These are phyloP conservation scores for Pontoporia blainvillei DNA, from an alignment of 2,113 vertebrate species.

Conservation along the genomic window DNA sequence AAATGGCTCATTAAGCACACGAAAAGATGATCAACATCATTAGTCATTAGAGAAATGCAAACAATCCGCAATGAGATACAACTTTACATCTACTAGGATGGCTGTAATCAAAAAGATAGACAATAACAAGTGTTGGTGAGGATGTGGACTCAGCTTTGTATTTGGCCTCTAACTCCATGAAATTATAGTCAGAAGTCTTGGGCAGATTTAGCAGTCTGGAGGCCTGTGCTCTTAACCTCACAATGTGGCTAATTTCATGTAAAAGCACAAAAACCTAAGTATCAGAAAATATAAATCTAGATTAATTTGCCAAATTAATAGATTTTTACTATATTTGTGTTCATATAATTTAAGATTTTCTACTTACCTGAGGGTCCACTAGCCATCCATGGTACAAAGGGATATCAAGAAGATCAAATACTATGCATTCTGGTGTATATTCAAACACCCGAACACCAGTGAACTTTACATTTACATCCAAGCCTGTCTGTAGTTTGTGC, in stretches of 20 bases:
- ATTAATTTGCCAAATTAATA: neutral
- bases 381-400: slow-evolving; percentile 98
- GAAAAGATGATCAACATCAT: neutral
- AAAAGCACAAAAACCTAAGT: slow-evolving; percentile 11
- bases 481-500: slow-evolving; percentile 97
- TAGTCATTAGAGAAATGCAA: neutral
- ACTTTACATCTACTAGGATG: neutral
- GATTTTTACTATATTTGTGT: neutral
- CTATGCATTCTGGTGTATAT: slow-evolving; percentile 98
- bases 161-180: neutral
- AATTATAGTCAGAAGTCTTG: neutral
- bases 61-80: neutral
- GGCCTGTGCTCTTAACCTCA: neutral
- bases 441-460: slow-evolving; percentile 97
- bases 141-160: neutral
- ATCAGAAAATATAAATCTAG: slow-evolving; percentile 17
- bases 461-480: slow-evolving; percentile 98
- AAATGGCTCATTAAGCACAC: neutral
- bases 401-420: slow-evolving; percentile 98
- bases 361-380: slow-evolving; percentile 95
- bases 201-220: neutral
- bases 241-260: neutral
- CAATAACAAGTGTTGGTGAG: neutral
- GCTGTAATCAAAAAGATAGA: neutral
- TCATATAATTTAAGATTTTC: neutral